Base-by-base conservation (phyloP, 2,113 vertebrate genomes). In the Coregonus clupeaformis region DNA sequence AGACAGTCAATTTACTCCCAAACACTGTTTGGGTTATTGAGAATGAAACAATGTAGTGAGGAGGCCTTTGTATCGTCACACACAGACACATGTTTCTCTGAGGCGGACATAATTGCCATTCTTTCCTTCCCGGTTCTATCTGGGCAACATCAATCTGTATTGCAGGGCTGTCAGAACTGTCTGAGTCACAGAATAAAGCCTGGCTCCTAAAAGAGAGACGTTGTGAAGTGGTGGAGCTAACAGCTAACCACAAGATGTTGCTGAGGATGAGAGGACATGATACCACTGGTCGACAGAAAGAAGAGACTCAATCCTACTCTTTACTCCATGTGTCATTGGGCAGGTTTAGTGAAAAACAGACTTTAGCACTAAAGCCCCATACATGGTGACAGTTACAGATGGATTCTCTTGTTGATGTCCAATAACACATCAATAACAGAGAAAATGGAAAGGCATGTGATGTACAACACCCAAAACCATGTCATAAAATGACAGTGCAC, bases 51-150 rank as follows among this genome's bases (percentile, higher is more conserved):
- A 89, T 90, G 87, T 87, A 79, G 85, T 80, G 14, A 87, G 84
- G 74, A 60, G 82, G 81, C 87, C 82, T 89, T 91, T 91, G 87
- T 85, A 82, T 82, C 82, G 84, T 75, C 29, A 81, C 69, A 45
- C 83, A 77, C 83, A 89, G 91, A 92, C 92, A 93, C 86, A 11
- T 42, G 93, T 93, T 92, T 93, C 88, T 90, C 77, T 85, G 73
- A 81, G 88, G 85, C 75, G 91, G 91, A 93, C 91, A 93, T 92
- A 93, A 93, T 93, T 93, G 92, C 91, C 88, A 91, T 91, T 93
- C 90, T 91, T 52, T 90, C 89, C 86, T 90, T 42, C 57, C 90
- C 86, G 87, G 90, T 92, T 91, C 90, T 90, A 93, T 92, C 91
- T 87, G 85, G 82, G 84, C 88, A 88, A 89, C 91, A 93, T 93